A percentile compares a stretch with the other conserved stretches of the same genome.
Evolutionary conservation across 2,888 invertebrate genomes (phyloP).

Genomic region (Diadromus collaris): DNA sequence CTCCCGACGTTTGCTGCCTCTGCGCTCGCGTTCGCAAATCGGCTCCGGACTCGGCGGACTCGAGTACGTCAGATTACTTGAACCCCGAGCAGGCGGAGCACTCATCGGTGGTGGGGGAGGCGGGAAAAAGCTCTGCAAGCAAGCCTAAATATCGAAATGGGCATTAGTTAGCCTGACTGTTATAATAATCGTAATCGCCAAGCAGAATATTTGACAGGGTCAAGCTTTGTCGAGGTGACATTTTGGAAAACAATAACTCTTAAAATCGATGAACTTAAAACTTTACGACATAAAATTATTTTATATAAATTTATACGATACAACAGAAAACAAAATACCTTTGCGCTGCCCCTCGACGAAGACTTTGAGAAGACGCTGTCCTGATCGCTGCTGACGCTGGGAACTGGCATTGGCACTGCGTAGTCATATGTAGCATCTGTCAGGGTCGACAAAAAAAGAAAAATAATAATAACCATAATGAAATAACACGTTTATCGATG

Average conservation of each 20-base stretch:
- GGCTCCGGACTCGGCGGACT: conserved; percentile 79
- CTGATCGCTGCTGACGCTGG: conserved; percentile 79
- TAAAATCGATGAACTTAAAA: too few species aligned
- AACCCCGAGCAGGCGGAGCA: conserved; percentile 76
- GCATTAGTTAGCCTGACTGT: too few species aligned
- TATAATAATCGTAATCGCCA: too few species aligned
- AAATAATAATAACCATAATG: background rate
- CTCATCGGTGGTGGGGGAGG: conserved; percentile 79
- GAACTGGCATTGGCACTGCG: conserved; percentile 79
- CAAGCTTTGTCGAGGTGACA: too few species aligned
- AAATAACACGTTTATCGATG: conserved; percentile 45
- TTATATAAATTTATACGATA: background rate
- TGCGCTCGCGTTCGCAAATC: conserved; percentile 76
- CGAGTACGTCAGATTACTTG: conserved; percentile 78
- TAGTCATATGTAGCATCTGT: conserved; percentile 79
- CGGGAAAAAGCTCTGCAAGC: conserved; percentile 79
- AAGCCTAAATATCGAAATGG: conserved; percentile 70
- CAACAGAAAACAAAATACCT: conserved; percentile 67
- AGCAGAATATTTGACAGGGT: too few species aligned
- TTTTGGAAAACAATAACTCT: too few species aligned
- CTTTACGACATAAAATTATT: too few species aligned
- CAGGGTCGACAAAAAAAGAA: conserved; percentile 55
- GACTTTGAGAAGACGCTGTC: conserved; percentile 79
- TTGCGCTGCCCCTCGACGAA: conserved; percentile 78
- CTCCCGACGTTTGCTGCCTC: conserved; percentile 78